Base-by-base conservation (phyloP, 64 coral and sea anemone genomes). In the Montipora sp. region DNA sequence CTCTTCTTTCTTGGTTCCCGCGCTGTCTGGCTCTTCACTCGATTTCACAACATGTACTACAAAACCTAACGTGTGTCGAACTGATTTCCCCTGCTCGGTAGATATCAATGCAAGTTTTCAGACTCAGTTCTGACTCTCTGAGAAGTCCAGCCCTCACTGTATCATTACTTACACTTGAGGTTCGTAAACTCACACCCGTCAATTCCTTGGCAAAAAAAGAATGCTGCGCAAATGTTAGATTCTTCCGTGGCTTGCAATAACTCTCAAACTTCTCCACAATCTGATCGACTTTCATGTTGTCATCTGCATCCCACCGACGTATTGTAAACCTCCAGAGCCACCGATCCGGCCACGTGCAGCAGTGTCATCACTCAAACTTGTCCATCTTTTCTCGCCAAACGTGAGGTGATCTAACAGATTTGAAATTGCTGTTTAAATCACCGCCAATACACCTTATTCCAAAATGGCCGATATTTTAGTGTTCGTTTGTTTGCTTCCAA, bases 171-270 rank as follows among this genome's bases (percentile, higher is more conserved):
- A 80, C 11, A 19, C 27, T 36, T 36, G 27, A 36, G 27, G 27
- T 36, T 36, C 27, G 27, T 2, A 23, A 7, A 80, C 77, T 24
- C 18, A 80, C 66, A 1, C 19, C 36, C 73, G 36, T 69, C 27
- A 61, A 67, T 69, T 73, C 65, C 83, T 87, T 69, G 65, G 27
- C 22, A 87, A 45, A 46, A 55, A 87, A 87, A n/a, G 59, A 87
- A 72, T 72, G 83, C 45, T 61, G 61, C 71, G 70, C 83, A 69
- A 87, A 87, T 6, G 63, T 87, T 87, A 87, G 16, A 27, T 87
- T 87, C 61, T 87, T 87, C 65, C 83, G 4, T 13, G 66, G 16
- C 70, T 3, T 87, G 47, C 83, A 72, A 46, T 87, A 87, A 8
- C 83, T 19, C 65, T 87, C 77, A 79, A 79, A 79, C 77, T 79